Evolutionary conservation across 92 coral and sea anemone genomes (phyloP).

Genomic region (Zoanthus sansibaricus): DNA sequence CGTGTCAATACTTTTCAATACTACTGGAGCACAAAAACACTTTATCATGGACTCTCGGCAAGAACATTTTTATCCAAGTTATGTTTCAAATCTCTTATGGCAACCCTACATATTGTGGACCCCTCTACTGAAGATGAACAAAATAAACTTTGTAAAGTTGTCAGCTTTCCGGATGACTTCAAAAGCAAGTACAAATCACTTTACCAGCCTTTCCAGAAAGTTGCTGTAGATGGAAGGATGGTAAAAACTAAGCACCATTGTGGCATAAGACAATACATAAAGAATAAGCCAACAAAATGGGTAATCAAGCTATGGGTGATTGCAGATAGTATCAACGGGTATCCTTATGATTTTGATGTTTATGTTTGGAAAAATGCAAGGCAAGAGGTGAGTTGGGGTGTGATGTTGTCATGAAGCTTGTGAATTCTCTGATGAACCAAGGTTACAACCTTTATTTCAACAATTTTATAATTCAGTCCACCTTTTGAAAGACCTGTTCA

Average conservation of each 20-base stretch:
- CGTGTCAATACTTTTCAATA: conserved; percentile 37
- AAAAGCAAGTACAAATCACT: conserved; percentile 50
- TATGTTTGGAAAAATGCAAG: conserved; percentile 13
- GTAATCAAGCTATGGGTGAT: conserved; percentile 45
- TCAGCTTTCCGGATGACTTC: conserved; percentile 54
- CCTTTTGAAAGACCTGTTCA: conserved; percentile 58
- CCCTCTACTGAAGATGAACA: conserved; percentile 60
- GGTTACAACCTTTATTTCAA: conserved; percentile 79
- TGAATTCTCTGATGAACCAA: conserved; percentile 50
- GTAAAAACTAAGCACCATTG: conserved; percentile 32
- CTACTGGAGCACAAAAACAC: conserved; percentile 76
- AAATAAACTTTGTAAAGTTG: conserved; percentile 66
- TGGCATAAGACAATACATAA: conserved; percentile 14
- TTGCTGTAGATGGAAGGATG: conserved; percentile 67
- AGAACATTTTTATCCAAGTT: conserved; percentile 49
- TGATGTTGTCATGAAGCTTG: conserved; percentile 73
- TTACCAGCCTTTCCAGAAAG: conserved; percentile 74
- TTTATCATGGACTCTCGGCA: conserved; percentile 86
- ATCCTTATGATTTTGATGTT: conserved; percentile 31
- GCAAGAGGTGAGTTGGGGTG: conserved; percentile 57
- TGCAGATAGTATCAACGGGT: conserved; percentile 21
- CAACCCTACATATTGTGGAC: conserved; percentile 74
- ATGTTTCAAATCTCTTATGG: conserved; percentile 67
- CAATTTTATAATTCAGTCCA: conserved; percentile 63
- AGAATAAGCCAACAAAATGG: conserved; percentile 3